A percentile compares a stretch with the other conserved stretches of the same genome.
These are phyloP conservation scores for Gallinago media DNA, from an alignment of 2,113 vertebrate genomes.

Conservation along the genomic window DNA sequence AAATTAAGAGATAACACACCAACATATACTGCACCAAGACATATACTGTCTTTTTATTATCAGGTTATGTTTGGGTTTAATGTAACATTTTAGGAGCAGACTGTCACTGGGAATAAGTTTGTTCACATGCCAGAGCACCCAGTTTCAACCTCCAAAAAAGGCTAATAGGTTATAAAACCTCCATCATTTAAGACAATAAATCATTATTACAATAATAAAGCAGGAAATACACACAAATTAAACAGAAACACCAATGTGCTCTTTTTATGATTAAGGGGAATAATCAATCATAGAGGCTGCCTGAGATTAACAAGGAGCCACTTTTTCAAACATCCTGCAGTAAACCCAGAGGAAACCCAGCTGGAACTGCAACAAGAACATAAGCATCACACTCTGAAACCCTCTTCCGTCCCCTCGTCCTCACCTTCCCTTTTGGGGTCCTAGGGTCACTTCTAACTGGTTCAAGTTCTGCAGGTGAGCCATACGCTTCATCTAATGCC, in stretches of 20 bases:
- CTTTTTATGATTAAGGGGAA: constrained; percentile 73
- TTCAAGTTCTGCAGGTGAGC: constrained; percentile 54
- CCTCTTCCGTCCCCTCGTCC: not conserved
- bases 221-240: constrained; percentile 75
- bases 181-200: constrained; percentile 71
- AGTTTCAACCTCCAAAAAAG: constrained; percentile 13
- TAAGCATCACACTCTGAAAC: constrained; percentile 62
- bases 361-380: constrained; percentile 71
- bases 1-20: not conserved
- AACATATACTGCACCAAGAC: not conserved
- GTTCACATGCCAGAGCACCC: not conserved
- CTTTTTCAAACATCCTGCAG: constrained; percentile 82
- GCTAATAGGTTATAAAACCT: constrained; percentile 72
- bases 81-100: not conserved
- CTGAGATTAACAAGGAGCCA: constrained; percentile 76
- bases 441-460: not conserved
- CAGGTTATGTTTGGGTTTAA: not conserved
- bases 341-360: constrained; percentile 80
- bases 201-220: constrained; percentile 78
- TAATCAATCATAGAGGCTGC: constrained; percentile 76
- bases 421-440: not conserved
- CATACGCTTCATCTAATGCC: constrained; percentile 10
- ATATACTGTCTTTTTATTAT: not conserved
- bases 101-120: not conserved
- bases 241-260: constrained; percentile 72